phyloP scores from a whole-genome alignment of 2,797 vertebrate genomes.

The Etheostoma perlongum region DNA sequence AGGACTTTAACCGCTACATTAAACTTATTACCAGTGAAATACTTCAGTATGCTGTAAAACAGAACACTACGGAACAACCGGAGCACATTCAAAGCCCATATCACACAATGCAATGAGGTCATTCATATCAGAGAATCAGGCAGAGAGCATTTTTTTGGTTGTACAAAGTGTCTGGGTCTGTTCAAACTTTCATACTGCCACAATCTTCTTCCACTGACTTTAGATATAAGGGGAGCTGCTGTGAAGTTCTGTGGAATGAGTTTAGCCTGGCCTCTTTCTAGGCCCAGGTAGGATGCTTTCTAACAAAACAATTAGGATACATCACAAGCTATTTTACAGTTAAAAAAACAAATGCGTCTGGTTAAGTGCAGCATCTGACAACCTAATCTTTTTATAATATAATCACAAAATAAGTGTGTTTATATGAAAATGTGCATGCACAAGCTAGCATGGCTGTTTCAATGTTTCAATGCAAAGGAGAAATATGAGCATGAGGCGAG shows the following conservation, averaged over 20 bases:
- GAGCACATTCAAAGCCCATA: no score
- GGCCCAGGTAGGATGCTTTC: not conserved
- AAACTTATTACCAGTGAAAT: no score
- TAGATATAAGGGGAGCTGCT: slow-evolving; percentile 20
- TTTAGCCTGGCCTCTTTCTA: slow-evolving; percentile 5
- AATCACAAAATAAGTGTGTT: no score
- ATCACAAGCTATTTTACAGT: not conserved
- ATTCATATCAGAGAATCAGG: no score
- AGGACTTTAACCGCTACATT: no score
- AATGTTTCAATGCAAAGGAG: slow-evolving; percentile 6
- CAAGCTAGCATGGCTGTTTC: not conserved
- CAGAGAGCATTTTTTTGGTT: not conserved
- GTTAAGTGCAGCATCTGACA: no score
- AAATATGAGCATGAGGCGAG: slow-evolving; percentile 5
- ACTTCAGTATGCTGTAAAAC: no score
- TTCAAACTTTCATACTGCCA: slow-evolving; percentile 9
- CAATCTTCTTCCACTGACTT: not conserved
- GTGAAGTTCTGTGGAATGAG: slow-evolving; percentile 16
- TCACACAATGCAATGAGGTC: no score
- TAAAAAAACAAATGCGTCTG: not conserved
- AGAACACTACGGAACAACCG: no score
- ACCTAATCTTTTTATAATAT: no score
- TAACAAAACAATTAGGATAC: not conserved
- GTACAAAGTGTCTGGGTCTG: not conserved
- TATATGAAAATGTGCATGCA: not conserved